Evolutionary conservation across 2,797 vertebrate genomes (phyloP).

Genomic region (Cuniculus paca): DNA sequence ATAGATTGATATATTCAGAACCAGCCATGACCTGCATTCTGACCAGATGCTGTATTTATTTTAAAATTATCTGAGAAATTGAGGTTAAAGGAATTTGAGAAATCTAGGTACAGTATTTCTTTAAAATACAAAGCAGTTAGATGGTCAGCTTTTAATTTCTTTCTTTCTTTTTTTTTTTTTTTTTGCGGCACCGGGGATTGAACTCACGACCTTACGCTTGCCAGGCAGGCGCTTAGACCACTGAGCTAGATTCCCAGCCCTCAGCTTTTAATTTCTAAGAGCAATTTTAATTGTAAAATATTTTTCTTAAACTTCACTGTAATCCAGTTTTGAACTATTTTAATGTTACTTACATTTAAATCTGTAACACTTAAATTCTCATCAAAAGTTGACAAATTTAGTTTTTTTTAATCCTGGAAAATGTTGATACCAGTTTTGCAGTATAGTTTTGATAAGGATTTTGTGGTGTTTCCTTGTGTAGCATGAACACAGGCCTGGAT

Average conservation of each 20-base stretch:
- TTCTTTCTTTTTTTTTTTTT: too few relatives aligned
- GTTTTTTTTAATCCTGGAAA: conserved; percentile 35
- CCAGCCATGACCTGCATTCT: not conserved
- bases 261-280: conserved; percentile 29
- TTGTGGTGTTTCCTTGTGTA: not conserved
- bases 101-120: not conserved
- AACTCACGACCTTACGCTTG: too few relatives aligned
- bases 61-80: conserved; percentile 23
- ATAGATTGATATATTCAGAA: not conserved
- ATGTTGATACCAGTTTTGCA: not conserved
- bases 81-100: not conserved
- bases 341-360: conserved; percentile 65
- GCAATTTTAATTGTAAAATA: conserved; percentile 34
- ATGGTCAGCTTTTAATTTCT: conserved; percentile 7
- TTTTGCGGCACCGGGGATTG: too few relatives aligned
- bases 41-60: not conserved
- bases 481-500: not conserved
- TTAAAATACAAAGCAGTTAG: not conserved
- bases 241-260: too few relatives aligned
- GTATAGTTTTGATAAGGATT: conserved; percentile 1
- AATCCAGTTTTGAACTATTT: conserved; percentile 30
- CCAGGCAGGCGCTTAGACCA: too few relatives aligned
- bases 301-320: conserved; percentile 14
- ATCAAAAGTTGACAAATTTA: not conserved
- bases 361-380: conserved; percentile 15